Evolutionary conservation across 2,888 invertebrate species (phyloP).

Genomic region (Clanis bilineata): DNA sequence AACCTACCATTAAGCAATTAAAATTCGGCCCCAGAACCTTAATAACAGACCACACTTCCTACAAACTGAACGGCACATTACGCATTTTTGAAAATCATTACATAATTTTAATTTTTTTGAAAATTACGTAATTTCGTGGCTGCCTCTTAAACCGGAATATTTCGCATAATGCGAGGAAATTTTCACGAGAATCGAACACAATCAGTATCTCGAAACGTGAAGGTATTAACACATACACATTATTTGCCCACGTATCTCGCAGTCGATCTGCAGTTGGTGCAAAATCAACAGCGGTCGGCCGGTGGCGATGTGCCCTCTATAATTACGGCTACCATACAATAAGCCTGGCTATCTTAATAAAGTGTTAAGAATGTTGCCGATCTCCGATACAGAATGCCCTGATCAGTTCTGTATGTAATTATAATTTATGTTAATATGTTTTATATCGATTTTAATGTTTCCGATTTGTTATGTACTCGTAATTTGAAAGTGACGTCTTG

Average conservation of each 20-base stretch:
- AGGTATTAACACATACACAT: constrained; percentile 48
- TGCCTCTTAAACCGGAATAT: neutral
- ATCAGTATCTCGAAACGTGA: constrained; percentile 30
- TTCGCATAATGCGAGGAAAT: neutral
- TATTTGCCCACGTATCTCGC: constrained; percentile 57
- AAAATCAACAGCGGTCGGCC: constrained; percentile 55
- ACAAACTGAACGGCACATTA: neutral
- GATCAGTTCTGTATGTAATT: neutral
- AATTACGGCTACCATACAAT: constrained; percentile 68
- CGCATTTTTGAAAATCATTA: neutral
- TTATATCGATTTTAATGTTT: neutral
- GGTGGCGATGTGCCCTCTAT: constrained; percentile 59
- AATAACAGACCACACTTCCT: neutral
- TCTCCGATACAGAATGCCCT: constrained; percentile 36
- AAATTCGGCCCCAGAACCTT: neutral
- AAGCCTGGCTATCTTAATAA: constrained; percentile 63
- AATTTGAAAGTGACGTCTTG: neutral
- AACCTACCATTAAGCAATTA: neutral
- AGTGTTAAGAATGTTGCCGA: constrained; percentile 68
- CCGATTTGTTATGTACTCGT: neutral
- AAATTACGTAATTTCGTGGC: neutral
- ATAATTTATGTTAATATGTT: neutral
- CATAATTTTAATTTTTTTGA: neutral
- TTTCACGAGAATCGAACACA: constrained; percentile 12
- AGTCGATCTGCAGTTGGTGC: constrained; percentile 51